Conservation (phyloP, 2,113 vertebrate genomes). For the Gambusia affinis region DNA sequence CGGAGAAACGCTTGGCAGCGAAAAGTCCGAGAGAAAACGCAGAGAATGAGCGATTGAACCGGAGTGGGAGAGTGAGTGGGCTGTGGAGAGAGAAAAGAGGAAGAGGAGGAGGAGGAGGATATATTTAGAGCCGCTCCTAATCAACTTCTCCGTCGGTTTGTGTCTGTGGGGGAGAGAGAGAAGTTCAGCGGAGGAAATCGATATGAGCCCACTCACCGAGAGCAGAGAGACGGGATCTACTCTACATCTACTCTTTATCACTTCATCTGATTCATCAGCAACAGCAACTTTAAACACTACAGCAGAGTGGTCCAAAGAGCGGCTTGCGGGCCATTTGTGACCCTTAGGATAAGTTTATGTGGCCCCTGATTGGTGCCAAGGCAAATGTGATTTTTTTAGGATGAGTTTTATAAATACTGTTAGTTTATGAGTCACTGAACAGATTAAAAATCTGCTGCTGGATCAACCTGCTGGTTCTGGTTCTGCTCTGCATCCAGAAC, state of each 20-base stretch:
- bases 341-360: too few species aligned
- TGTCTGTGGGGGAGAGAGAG: constrained; percentile 71
- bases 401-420: too few species aligned
- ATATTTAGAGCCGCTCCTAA: constrained; percentile 80
- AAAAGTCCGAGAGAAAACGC: constrained; percentile 49
- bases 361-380: too few species aligned
- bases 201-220: constrained; percentile 73
- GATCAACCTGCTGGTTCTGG: too few species aligned
- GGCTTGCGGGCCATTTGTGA: too few species aligned
- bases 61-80: constrained; percentile 60
- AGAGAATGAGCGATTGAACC: constrained; percentile 50
- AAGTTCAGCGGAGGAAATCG: constrained; percentile 74
- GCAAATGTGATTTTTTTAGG: too few species aligned
- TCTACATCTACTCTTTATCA: neutral
- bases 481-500: too few species aligned
- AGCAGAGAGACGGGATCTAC: constrained; percentile 2
- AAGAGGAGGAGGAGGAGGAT: constrained; percentile 62
- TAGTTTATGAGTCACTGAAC: too few species aligned
- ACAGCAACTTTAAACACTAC: neutral
- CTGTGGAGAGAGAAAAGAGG: constrained; percentile 17
- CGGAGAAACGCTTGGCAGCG: constrained; percentile 54
- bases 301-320: too few species aligned
- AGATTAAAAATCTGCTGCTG: too few species aligned
- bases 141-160: constrained; percentile 77
- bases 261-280: neutral